phyloP scores from a whole-genome alignment of 1,140 invertebrate species.

The Phenacoccus solenopsis region DNA sequence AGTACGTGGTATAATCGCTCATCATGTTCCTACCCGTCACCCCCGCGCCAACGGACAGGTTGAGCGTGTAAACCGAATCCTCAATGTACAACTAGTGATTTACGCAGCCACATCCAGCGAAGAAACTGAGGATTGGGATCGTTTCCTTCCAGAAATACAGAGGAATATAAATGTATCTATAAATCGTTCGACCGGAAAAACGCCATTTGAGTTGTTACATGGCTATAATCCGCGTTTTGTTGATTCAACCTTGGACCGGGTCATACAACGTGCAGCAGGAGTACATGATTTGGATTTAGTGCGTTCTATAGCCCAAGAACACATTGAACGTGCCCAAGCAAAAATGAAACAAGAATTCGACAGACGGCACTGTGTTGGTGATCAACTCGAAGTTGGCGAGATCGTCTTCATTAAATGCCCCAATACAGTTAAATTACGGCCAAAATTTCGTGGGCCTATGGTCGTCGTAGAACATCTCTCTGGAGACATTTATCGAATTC shows the following conservation, averaged over 20 bases:
- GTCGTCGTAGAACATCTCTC: neutral
- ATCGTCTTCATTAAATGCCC: neutral
- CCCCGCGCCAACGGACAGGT: constrained; percentile 10
- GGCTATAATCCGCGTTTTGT: neutral
- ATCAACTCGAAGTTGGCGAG: neutral
- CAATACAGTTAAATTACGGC: neutral
- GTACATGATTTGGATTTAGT: neutral
- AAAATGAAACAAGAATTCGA: neutral
- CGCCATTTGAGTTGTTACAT: constrained; percentile 6
- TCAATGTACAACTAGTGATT: neutral
- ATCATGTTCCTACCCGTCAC: neutral
- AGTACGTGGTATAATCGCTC: neutral
- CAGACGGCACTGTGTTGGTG: neutral
- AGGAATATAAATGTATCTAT: neutral
- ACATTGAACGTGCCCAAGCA: neutral
- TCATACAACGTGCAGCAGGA: neutral
- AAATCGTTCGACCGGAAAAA: neutral
- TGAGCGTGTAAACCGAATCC: neutral
- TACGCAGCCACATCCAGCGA: neutral
- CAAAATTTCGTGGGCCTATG: constrained; percentile 10
- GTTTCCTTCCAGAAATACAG: neutral
- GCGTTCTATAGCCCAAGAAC: neutral
- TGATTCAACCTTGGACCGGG: neutral
- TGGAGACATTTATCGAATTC: neutral
- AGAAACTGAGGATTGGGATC: constrained; percentile 2